Evolutionary conservation across 2,888 invertebrate genomes (phyloP), one percentile per base, ranked within the genome.

Genomic region (Diplazon laetatorius): DNA sequence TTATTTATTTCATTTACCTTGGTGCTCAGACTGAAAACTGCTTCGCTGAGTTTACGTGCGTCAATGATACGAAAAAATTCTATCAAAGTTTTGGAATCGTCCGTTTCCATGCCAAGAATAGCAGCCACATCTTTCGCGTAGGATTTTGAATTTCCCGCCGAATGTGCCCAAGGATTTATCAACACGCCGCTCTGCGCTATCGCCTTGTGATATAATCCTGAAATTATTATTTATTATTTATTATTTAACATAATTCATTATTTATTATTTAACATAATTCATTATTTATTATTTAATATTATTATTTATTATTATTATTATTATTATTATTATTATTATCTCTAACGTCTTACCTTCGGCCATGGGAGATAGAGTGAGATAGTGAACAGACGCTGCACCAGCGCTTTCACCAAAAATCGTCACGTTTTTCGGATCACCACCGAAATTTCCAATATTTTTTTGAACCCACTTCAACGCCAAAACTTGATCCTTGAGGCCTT

Each of bases 211-310:
- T 87, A 89, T 37, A 90, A 81, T 48, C 89, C 90, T 90, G 55
- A 10, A 78, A 79, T 52, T 6, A 6, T 39, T 75, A 14, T 18
- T 30, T 10, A 22, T n/a, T 0, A 60, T 75, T 70, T 62, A 62
- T 80, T 8, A 9, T 39, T 39, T 4, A 39, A 35, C 22, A 16
- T 48, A 42, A 48, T 22, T 70, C n/a, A n/a, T n/a, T n/a, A n/a
- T n/a, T n/a, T n/a, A n/a, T n/a, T n/a, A n/a, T n/a, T n/a, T 89
- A 88, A 62, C 87, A 89, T 37, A 90, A 81, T 48, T 89, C 90
- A 89, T 52, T 9, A 78, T 78, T 52, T 6, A 6, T 39, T 75
- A 14, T 18, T 30, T 10, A 22, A 16, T 0, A 60, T 75, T 70
- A 62, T 80, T 8, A 9, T 39, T 39, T 4, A 39, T 18, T 14